Conservation (phyloP, 1,140 invertebrate species). For the Phortica variegata region DNA sequence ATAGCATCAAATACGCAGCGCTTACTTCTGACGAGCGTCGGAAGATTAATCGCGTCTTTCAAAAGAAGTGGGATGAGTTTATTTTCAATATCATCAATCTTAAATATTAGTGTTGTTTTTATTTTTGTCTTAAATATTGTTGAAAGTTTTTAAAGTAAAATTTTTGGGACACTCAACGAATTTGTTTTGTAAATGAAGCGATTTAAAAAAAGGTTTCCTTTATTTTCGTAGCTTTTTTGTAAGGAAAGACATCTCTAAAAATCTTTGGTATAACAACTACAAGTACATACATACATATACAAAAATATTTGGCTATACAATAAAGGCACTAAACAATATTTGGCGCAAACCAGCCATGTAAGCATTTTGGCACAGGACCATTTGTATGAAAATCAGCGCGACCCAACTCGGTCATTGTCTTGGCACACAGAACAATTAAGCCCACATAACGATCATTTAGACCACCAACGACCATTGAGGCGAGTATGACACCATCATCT, state of each 20-base stretch:
- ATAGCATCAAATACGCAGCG: slow-evolving; percentile 64
- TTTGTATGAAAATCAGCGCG: slow-evolving; percentile 69
- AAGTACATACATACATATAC: too few relatives aligned
- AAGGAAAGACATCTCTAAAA: too few relatives aligned
- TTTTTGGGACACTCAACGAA: too few relatives aligned
- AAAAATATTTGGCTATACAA: too few relatives aligned
- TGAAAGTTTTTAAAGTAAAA: too few relatives aligned
- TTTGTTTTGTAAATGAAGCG: too few relatives aligned
- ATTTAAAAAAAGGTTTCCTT: too few relatives aligned
- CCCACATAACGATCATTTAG: slow-evolving; percentile 64
- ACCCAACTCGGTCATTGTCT: slow-evolving; percentile 67
- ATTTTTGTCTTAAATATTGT: too few relatives aligned
- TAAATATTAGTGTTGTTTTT: slow-evolving; percentile 17
- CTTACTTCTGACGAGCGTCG: slow-evolving; percentile 40
- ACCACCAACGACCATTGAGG: slow-evolving; percentile 68
- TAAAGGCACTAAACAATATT: slow-evolving; percentile 23
- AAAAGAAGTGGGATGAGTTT: slow-evolving; percentile 50
- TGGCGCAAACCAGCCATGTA: slow-evolving; percentile 76
- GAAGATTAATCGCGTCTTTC: slow-evolving; percentile 47
- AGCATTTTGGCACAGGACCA: slow-evolving; percentile 74
- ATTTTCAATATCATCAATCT: slow-evolving; percentile 51
- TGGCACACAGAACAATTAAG: slow-evolving; percentile 70
- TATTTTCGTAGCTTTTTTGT: too few relatives aligned
- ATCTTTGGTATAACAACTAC: too few relatives aligned
- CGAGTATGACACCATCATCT: slow-evolving; percentile 74